These are phyloP conservation scores for Oncorhynchus masou DNA, from an alignment of 2,113 vertebrate species.

Conservation along the genomic window DNA sequence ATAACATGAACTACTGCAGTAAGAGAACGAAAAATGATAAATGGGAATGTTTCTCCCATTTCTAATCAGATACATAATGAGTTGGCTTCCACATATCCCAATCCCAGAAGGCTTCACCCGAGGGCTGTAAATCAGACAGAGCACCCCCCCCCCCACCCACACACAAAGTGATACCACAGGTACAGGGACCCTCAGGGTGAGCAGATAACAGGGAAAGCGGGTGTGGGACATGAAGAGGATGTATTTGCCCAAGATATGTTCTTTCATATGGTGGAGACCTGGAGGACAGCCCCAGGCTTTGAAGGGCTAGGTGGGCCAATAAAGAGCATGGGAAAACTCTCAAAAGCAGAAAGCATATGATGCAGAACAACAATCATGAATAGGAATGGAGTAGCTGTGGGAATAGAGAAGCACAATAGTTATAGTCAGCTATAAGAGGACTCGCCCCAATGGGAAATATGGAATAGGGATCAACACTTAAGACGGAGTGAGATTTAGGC, in stretches of 20 bases:
- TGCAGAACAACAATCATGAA: neutral
- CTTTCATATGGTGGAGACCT: neutral
- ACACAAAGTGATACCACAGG: slow-evolving; percentile 37
- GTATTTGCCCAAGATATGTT: neutral
- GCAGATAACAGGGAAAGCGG: neutral
- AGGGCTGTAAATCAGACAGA: slow-evolving; percentile 44
- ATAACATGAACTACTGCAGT: no score
- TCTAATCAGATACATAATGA: no score
- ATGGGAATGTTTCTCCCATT: no score
- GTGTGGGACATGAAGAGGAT: neutral
- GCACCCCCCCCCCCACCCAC: neutral
- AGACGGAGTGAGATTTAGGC: no score
- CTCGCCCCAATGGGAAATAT: no score
- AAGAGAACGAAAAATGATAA: no score
- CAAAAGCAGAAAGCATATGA: neutral
- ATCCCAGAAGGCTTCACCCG: slow-evolving; percentile 37
- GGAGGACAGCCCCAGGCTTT: neutral
- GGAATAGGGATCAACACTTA: no score
- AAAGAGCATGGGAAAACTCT: neutral
- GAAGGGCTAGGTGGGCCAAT: neutral
- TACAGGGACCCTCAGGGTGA: slow-evolving; percentile 30
- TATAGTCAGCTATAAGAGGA: no score
- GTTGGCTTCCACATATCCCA: no score
- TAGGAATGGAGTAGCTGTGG: no score
- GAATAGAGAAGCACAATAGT: no score